Evolutionary conservation across 2,888 invertebrate species (phyloP).

Genomic region (Chloroclystis v-ata): DNA sequence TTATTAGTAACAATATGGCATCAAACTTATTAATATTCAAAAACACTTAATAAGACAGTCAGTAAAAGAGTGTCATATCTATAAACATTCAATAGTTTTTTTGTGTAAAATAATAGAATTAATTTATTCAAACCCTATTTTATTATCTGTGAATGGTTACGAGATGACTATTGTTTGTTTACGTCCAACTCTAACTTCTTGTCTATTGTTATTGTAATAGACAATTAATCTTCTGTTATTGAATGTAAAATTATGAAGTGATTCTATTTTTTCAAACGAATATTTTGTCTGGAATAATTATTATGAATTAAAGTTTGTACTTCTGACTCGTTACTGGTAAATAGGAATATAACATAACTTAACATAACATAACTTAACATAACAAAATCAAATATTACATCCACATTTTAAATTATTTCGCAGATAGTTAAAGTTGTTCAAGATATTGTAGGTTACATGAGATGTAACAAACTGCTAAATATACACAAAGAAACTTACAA

Average conservation of each 20-base stretch:
- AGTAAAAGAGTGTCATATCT: constrained; percentile 28
- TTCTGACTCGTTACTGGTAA: too few relatives aligned
- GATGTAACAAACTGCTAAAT: neutral
- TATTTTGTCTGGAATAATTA: neutral
- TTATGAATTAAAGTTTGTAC: neutral
- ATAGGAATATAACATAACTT: too few relatives aligned
- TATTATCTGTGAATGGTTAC: constrained; percentile 70
- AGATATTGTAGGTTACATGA: neutral
- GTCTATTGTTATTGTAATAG: constrained; percentile 56
- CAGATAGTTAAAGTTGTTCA: too few relatives aligned
- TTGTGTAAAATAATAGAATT: constrained; percentile 40
- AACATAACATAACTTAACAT: neutral
- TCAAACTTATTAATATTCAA: constrained; percentile 5
- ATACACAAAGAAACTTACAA: constrained; percentile 1
- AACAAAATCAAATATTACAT: neutral
- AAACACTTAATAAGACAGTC: constrained; percentile 12
- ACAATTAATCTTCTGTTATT: constrained; percentile 65
- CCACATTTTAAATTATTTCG: too few relatives aligned
- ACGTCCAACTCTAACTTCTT: constrained; percentile 25
- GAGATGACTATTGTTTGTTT: constrained; percentile 57
- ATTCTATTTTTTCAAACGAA: too few relatives aligned
- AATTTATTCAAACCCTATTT: constrained; percentile 73
- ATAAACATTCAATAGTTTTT: constrained; percentile 30
- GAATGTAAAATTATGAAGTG: too few relatives aligned
- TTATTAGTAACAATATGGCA: too few relatives aligned